These are phyloP conservation scores for Enteromius mattozi DNA, from an alignment of 2,797 vertebrate species.

Conservation along the genomic window DNA sequence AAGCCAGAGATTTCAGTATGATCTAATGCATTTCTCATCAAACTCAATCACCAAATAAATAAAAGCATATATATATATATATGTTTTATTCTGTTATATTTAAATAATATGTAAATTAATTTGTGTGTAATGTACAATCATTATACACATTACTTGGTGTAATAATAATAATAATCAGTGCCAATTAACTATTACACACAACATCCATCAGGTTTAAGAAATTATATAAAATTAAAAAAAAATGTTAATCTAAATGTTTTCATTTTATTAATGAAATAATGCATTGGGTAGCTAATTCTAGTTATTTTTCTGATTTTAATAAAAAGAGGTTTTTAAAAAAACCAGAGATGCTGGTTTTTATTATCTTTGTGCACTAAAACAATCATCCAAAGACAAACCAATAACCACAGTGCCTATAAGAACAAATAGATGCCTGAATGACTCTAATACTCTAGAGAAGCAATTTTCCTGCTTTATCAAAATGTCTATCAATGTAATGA, in stretches of 20 bases:
- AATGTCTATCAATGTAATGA: constrained; percentile 31
- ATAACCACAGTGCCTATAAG: neutral
- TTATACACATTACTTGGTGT: neutral
- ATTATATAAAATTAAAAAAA: neutral
- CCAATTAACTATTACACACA: too few relatives aligned
- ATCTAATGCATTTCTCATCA: neutral
- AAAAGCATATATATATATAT: too few relatives aligned
- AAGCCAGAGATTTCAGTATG: neutral
- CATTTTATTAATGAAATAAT: neutral
- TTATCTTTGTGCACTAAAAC: neutral
- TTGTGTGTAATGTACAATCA: neutral
- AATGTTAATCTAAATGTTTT: neutral
- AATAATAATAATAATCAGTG: neutral
- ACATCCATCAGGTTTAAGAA: neutral
- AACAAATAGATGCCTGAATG: neutral
- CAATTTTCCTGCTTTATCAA: constrained; percentile 6
- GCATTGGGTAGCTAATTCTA: neutral
- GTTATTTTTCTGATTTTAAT: neutral
- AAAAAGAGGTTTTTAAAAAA: too few relatives aligned
- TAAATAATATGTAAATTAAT: neutral
- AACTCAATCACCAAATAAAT: neutral
- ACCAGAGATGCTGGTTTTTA: neutral
- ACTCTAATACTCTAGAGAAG: constrained; percentile 2
- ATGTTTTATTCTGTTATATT: neutral
- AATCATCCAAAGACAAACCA: neutral